These are phyloP conservation scores for Diadema setosum DNA, from an alignment of 35 echinoderm and acorn worm species.

Conservation along the genomic window DNA sequence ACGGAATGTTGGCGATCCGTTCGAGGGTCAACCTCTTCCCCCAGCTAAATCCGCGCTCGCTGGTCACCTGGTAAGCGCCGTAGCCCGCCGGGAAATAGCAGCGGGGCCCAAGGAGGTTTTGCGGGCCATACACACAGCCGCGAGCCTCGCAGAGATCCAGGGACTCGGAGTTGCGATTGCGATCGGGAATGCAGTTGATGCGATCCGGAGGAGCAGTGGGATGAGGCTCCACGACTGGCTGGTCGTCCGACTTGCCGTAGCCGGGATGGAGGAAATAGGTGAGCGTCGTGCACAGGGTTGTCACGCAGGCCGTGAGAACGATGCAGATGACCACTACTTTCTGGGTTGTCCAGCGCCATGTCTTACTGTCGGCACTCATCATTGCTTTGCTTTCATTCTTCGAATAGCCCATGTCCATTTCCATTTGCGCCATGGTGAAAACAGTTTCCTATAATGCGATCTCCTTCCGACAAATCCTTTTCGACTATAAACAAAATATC, in stretches of 20 bases:
- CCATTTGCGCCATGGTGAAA: neutral
- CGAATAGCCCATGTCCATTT: neutral
- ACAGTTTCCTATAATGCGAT: too few relatives aligned
- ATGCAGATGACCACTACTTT: neutral
- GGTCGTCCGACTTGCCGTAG: neutral
- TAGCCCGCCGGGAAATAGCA: conserved; percentile 79
- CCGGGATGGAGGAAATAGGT: conserved; percentile 72
- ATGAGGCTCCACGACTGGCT: neutral
- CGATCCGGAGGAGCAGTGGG: neutral
- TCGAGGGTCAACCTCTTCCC: neutral
- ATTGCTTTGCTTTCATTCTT: neutral
- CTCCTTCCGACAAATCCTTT: too few relatives aligned
- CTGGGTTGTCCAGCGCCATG: neutral
- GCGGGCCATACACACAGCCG: conserved; percentile 60
- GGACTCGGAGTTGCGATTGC: conserved; percentile 21
- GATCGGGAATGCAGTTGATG: conserved; percentile 58
- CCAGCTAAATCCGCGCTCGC: neutral
- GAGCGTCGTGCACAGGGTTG: neutral
- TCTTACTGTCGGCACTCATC: too few relatives aligned
- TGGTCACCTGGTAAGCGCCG: conserved; percentile 35
- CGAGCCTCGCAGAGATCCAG: conserved; percentile 42
- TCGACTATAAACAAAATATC: too few relatives aligned
- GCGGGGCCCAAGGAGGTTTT: conserved; percentile 37
- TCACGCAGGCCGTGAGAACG: conserved; percentile 12
- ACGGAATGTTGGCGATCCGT: neutral